These are phyloP conservation scores for Pyrrhopygopsis socrates DNA, from an alignment of 2,888 invertebrate genomes.

Conservation along the genomic window DNA sequence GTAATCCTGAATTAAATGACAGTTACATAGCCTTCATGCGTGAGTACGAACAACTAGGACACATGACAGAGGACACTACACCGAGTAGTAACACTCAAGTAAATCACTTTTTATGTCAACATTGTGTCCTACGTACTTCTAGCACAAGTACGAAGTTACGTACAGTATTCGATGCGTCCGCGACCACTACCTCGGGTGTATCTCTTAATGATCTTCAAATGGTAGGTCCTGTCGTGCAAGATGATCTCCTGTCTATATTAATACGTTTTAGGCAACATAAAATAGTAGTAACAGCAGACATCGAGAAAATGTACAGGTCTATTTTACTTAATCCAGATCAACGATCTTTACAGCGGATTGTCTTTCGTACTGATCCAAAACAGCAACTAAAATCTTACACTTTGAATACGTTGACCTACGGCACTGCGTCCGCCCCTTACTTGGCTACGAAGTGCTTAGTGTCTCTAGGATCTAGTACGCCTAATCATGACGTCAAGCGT, in stretches of 20 bases:
- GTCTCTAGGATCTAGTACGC: not conserved
- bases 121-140: constrained; percentile 34
- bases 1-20: constrained; percentile 47
- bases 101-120: constrained; percentile 52
- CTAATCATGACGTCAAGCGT: not conserved
- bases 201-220: constrained; percentile 54
- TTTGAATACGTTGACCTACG: too few relatives aligned
- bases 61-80: constrained; percentile 40
- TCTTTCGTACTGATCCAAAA: too few relatives aligned
- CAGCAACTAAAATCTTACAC: too few relatives aligned
- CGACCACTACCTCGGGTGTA: constrained; percentile 20
- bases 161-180: constrained; percentile 49
- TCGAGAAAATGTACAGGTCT: constrained; percentile 51
- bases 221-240: constrained; percentile 66
- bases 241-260: constrained; percentile 34
- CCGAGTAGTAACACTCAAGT: not conserved
- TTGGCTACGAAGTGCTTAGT: constrained; percentile 20
- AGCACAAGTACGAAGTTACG: constrained; percentile 56
- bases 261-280: constrained; percentile 29
- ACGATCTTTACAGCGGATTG: constrained; percentile 45
- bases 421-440: too few relatives aligned
- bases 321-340: constrained; percentile 26
- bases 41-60: constrained; percentile 66
- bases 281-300: constrained; percentile 45
- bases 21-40: constrained; percentile 59